phyloP scores from a whole-genome alignment of 1,140 invertebrate genomes.

The Meloidogyne exigua region DNA sequence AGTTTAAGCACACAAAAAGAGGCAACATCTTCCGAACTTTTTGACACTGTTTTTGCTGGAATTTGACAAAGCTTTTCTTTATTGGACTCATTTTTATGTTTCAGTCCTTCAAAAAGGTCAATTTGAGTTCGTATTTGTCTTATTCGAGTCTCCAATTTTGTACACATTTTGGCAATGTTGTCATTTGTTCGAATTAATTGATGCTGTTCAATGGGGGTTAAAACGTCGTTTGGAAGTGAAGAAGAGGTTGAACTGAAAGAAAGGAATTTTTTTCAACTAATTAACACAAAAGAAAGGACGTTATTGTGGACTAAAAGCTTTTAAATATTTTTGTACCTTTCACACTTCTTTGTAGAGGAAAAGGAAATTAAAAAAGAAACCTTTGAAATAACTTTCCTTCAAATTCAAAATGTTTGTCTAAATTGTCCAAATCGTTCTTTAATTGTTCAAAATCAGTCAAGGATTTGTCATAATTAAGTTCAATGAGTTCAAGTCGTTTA shows the following conservation, averaged over 20 bases:
- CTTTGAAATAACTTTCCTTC: background rate
- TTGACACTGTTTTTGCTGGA: background rate
- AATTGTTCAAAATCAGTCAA: background rate
- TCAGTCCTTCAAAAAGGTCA: background rate
- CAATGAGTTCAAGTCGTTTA: constrained; percentile 14
- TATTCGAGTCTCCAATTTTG: background rate
- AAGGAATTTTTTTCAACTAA: too few species aligned
- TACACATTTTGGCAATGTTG: constrained; percentile 18
- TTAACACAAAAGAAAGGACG: too few species aligned
- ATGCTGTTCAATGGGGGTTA: constrained; percentile 15
- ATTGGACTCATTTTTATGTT: background rate
- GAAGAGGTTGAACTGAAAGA: background rate
- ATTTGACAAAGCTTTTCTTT: background rate
- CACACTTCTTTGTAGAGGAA: too few species aligned
- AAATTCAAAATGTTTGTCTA: background rate
- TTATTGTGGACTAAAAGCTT: too few species aligned
- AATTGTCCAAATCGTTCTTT: background rate
- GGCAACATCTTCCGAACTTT: background rate
- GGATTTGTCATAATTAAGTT: background rate
- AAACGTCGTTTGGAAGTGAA: background rate
- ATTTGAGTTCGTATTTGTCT: constrained; percentile 13
- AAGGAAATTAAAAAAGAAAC: background rate
- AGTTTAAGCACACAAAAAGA: constrained; percentile 25
- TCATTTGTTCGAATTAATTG: constrained; percentile 22
- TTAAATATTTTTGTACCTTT: too few species aligned